Evolutionary conservation across 2,888 invertebrate species (phyloP).

Genomic region (Agrochola circellaris): DNA sequence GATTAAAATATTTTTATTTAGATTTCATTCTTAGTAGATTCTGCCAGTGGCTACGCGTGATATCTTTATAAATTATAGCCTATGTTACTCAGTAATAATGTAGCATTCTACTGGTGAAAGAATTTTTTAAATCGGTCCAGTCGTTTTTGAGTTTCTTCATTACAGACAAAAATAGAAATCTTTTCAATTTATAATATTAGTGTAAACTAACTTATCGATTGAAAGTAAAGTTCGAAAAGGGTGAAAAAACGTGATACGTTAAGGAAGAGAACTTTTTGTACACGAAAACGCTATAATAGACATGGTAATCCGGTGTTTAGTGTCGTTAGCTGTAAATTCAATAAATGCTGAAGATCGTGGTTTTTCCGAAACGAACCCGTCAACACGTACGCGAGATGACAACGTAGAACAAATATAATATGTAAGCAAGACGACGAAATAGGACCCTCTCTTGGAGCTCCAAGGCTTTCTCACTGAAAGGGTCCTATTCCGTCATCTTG

Average conservation of each 20-base stretch:
- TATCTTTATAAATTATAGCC: too few relatives aligned
- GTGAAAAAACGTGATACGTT: too few relatives aligned
- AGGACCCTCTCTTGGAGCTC: slow-evolving; percentile 28
- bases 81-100: too few relatives aligned
- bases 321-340: slow-evolving; percentile 1
- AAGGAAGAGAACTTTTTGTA: neutral
- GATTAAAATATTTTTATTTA: neutral
- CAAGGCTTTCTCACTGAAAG: slow-evolving; percentile 35
- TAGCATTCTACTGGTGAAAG: too few relatives aligned
- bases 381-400: slow-evolving; percentile 31
- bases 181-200: too few relatives aligned
- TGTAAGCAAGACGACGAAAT: slow-evolving; percentile 27
- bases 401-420: slow-evolving; percentile 42
- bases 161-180: too few relatives aligned
- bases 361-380: slow-evolving; percentile 15
- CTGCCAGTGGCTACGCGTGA: too few relatives aligned
- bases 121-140: too few relatives aligned
- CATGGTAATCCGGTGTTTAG: neutral
- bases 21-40: neutral
- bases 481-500: slow-evolving; percentile 45
- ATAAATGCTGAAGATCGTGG: neutral
- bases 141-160: too few relatives aligned
- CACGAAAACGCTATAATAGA: neutral
- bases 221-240: neutral
- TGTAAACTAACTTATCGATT: neutral